Base-by-base conservation (phyloP, 2,113 vertebrate species). In the Catharus fuscescens region DNA sequence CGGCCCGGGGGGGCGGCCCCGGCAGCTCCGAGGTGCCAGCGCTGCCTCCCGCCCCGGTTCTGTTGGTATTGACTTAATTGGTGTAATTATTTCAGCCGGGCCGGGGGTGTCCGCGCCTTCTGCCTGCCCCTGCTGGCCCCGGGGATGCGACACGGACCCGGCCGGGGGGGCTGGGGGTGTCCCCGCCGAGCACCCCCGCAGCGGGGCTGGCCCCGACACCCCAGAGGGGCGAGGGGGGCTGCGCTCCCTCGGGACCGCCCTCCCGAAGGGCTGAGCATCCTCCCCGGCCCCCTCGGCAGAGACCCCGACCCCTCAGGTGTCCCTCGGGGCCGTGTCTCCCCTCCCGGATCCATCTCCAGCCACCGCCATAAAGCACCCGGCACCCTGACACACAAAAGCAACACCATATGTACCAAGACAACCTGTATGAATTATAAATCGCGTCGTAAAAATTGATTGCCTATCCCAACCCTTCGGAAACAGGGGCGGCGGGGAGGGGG, bases 361-460 rank as follows among this genome's bases (percentile, higher is more conserved):
- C 95, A 16, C 93, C 84, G 84, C 94, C 96, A 96, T 96, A 94
- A 97, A 97, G 95, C 91, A 90, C 71, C 90, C 79, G 85, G 96
- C 95, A 90, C 90, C 86, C 88, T 40, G 62, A 92, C 96, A 24
- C 94, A 91, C 94, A 92, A 94, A 96, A 97, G 97, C 97, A 97
- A 92, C 97, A 96, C 97, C 97, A 91, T 97, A 94, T 96, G 98
- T 14, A 59, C 71, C 31, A 54, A 96, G 97, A 97, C 98, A 97
- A 97, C 97, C 95, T 95, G 97, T 94, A 92, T 94, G 92, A 96
- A 97, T 97, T 96, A 96, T 94, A 92, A 95, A 97, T 94, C 47
- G 86, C 97, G 28, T 80, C 97, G 21, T 96, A 91, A 97, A 97
- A 97, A 97, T 45, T 47, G 97, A 98, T 95, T 60, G 97, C 96